Base-by-base conservation (phyloP, 2,113 vertebrate species). In the Donacobius atricapilla region DNA sequence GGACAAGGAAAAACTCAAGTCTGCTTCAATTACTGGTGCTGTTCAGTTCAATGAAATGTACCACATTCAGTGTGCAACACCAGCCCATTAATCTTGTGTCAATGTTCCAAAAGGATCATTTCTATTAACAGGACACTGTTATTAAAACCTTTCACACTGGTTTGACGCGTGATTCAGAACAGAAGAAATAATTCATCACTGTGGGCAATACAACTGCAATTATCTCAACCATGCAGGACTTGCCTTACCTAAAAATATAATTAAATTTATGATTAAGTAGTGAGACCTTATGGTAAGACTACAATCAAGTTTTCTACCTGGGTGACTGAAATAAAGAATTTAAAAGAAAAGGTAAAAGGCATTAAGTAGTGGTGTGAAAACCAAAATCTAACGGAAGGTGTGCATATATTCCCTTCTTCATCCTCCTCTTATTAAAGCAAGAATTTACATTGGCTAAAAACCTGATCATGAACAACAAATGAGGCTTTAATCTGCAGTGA, bases 151-250 rank as follows among this genome's bases (percentile, higher is more conserved):
- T 37, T 27, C 86, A 89, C 44, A 47, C 84, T 80, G 51, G 48
- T 79, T 79, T 75, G 56, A 69, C 45, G 85, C 1, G 0, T 66
- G 64, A 75, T 40, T 89, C 77, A 81, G 61, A 50, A 10, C 0
- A 87, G 39, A 68, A 92, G 15, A 89, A 96, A 83, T 12, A 92
- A 95, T 79, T 72, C 75, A 91, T 87, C 63, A 50, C 42, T 65
- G 11, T 31, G 48, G 61, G 64, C 75, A 94, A 85, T 69, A 79
- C 31, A 91, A 69, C 0, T 68, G 51, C 83, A 93, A 91, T 89
- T 96, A 87, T 51, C 37, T 82, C 87, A 93, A 72, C 39, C 73
- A 81, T 25, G 50, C n/a, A 96, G 78, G 47, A 70, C 31, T 83
- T 65, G 22, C 23, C 75, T 65, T 70, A 68, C 23, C 66, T 91